phyloP scores from a whole-genome alignment of 2,797 vertebrate species.

The Benthosema pterotum region DNA sequence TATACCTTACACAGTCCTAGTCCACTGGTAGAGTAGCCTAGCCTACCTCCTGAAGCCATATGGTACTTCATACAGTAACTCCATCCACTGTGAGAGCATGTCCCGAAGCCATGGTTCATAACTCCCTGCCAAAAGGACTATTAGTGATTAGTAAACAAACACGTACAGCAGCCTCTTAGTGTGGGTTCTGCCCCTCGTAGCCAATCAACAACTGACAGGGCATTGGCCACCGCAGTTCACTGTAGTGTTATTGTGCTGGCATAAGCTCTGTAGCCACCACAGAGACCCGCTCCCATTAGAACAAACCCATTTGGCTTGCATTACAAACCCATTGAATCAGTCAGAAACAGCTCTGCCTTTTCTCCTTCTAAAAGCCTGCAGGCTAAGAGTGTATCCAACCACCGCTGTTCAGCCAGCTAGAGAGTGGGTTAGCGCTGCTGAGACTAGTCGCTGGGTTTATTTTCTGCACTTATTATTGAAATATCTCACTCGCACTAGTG shows the following conservation, averaged over 20 bases:
- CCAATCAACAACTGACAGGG: constrained; percentile 53
- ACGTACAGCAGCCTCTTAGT: constrained; percentile 42
- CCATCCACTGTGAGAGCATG: constrained; percentile 5
- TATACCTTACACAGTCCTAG: too few relatives aligned
- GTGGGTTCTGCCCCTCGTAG: constrained; percentile 47
- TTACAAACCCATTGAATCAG: constrained; percentile 75
- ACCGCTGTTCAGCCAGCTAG: constrained; percentile 59
- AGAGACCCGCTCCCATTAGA: constrained; percentile 69
- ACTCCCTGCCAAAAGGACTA: constrained; percentile 42
- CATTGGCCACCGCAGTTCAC: constrained; percentile 45
- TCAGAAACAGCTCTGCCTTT: constrained; percentile 53
- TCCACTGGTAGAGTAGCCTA: too few relatives aligned
- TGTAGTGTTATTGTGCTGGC: constrained; percentile 44
- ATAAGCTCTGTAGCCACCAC: constrained; percentile 59
- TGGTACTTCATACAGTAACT: too few relatives aligned
- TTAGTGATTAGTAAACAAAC: too few relatives aligned
- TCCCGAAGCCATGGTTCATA: constrained; percentile 46
- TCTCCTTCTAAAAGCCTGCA: constrained; percentile 44
- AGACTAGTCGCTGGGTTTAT: constrained; percentile 46
- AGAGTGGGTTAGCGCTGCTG: constrained; percentile 62
- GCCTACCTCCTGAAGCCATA: too few relatives aligned
- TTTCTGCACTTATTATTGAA: constrained; percentile 41
- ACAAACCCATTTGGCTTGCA: constrained; percentile 74
- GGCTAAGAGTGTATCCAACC: constrained; percentile 62
- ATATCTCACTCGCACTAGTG: too few relatives aligned